Percentiles rank a stretch among this genome's conserved stretches.
These are phyloP conservation scores for Steromphala cineraria DNA, from an alignment of 2,888 invertebrate species.

Conservation along the genomic window DNA sequence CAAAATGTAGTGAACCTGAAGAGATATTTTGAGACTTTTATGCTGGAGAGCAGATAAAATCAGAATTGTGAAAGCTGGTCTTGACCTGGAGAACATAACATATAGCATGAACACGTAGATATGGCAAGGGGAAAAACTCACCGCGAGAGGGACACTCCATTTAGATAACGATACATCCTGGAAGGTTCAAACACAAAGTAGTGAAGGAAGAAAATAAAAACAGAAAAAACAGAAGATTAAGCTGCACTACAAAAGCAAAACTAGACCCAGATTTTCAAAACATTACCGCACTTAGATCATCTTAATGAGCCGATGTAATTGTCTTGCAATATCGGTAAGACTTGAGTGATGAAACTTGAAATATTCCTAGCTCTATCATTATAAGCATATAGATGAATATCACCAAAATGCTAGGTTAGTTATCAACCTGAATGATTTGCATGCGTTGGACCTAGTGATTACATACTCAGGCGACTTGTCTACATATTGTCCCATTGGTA, in stretches of 20 bases:
- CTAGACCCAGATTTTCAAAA: background rate
- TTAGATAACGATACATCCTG: constrained; percentile 67
- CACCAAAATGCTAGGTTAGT: too few relatives aligned
- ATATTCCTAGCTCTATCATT: too few relatives aligned
- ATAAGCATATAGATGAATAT: too few relatives aligned
- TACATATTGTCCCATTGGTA: too few relatives aligned
- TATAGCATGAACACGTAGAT: constrained; percentile 5
- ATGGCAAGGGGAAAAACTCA: constrained; percentile 53
- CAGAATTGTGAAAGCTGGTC: background rate
- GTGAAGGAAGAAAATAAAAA: constrained; percentile 32
- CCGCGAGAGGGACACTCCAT: constrained; percentile 67
- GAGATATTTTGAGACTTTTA: background rate
- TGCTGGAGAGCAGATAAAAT: background rate
- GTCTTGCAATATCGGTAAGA: too few relatives aligned
- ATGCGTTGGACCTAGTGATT: too few relatives aligned
- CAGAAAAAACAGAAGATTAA: constrained; percentile 14
- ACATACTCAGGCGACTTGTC: too few relatives aligned
- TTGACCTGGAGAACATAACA: background rate
- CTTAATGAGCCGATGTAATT: too few relatives aligned
- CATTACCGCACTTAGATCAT: too few relatives aligned
- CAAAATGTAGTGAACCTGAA: background rate
- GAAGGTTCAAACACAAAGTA: constrained; percentile 37
- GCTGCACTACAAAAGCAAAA: background rate
- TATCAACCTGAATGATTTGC: too few relatives aligned
- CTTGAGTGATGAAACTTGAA: too few relatives aligned